phyloP scores from a whole-genome alignment of 2,888 invertebrate species.

The Carterocephalus palaemon region DNA sequence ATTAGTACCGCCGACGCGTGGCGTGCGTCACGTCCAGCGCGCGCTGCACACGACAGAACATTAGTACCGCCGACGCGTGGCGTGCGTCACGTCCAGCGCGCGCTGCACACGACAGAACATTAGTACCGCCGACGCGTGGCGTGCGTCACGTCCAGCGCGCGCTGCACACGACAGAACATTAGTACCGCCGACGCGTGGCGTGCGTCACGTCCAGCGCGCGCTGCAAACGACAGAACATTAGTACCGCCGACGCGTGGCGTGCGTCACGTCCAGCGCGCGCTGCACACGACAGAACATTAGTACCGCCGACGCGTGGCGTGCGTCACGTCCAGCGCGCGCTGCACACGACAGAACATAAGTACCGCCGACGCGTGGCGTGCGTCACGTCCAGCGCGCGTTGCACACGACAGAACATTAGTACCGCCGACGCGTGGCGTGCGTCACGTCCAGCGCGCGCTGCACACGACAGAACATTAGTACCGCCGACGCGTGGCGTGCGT shows the following conservation, averaged over 20 bases:
- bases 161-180: slow-evolving; percentile 47
- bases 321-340: slow-evolving; percentile 82
- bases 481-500: slow-evolving; percentile 82
- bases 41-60: slow-evolving; percentile 54
- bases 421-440: slow-evolving; percentile 81
- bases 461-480: slow-evolving; percentile 71
- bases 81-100: slow-evolving; percentile 83
- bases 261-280: slow-evolving; percentile 83
- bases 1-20: slow-evolving; percentile 80
- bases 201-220: slow-evolving; percentile 83
- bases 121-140: slow-evolving; percentile 81
- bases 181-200: slow-evolving; percentile 80
- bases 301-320: slow-evolving; percentile 81
- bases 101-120: slow-evolving; percentile 54
- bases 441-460: slow-evolving; percentile 82
- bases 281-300: slow-evolving; percentile 20
- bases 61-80: slow-evolving; percentile 80
- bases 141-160: slow-evolving; percentile 83
- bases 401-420: too few relatives aligned
- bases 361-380: slow-evolving; percentile 81
- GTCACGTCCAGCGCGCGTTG: slow-evolving; percentile 82
- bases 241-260: slow-evolving; percentile 81
- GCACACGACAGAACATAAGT: slow-evolving; percentile 13
- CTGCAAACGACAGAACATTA: slow-evolving; percentile 40
- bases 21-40: slow-evolving; percentile 83